Conservation (phyloP, 2,797 vertebrate species). For the Trachurus trachurus region DNA sequence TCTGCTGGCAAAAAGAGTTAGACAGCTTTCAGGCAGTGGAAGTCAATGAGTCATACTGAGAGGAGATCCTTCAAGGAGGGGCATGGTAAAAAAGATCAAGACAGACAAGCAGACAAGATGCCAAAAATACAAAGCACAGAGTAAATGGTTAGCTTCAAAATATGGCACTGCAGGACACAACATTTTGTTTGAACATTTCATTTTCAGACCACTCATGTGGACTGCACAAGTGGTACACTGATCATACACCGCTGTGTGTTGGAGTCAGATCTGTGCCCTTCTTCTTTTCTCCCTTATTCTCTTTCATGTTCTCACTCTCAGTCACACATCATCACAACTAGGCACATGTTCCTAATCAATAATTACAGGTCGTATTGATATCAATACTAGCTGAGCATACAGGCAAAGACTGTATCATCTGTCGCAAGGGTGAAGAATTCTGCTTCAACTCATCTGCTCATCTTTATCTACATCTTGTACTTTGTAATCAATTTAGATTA, state of each 20-base stretch:
- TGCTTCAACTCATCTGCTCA: neutral
- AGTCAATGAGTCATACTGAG: slow-evolving; percentile 81
- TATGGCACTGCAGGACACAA: slow-evolving; percentile 2
- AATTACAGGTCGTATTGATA: neutral
- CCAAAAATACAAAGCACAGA: slow-evolving; percentile 33
- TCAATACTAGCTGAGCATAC: neutral
- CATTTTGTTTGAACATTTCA: slow-evolving; percentile 25
- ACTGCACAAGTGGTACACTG: neutral
- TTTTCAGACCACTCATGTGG: slow-evolving; percentile 1
- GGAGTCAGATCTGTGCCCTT: slow-evolving; percentile 5
- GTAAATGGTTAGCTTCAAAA: slow-evolving; percentile 19
- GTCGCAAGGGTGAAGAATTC: neutral
- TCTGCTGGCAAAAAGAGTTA: slow-evolving; percentile 77
- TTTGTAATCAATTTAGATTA: slow-evolving; percentile 26
- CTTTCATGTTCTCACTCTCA: neutral
- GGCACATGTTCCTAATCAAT: neutral
- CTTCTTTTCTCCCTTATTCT: neutral
- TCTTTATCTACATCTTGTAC: slow-evolving; percentile 4
- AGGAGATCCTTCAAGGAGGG: slow-evolving; percentile 67
- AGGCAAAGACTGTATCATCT: slow-evolving; percentile 2
- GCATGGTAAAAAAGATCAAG: slow-evolving; percentile 44
- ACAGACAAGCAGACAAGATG: slow-evolving; percentile 48
- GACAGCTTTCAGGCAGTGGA: slow-evolving; percentile 78
- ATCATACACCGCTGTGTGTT: neutral
- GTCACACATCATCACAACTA: neutral